Evolutionary conservation across 1,140 invertebrate genomes (phyloP), one percentile per base, ranked within the genome.

Genomic region (Triops cancriformis): DNA sequence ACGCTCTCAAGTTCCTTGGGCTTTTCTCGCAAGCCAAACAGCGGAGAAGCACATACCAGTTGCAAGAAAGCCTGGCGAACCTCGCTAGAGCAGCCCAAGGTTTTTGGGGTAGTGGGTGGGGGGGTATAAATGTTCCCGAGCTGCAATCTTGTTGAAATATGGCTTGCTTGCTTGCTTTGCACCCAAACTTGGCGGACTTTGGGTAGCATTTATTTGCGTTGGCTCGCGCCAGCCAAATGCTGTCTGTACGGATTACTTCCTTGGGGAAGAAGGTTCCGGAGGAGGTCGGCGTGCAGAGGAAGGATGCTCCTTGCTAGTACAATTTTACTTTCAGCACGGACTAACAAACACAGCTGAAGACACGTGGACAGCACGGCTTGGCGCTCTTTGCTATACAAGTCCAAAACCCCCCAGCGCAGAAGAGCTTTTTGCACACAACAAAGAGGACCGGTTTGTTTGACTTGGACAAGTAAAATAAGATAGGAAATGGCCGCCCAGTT

Each of bases 281-380:
- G 51, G 6, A 6, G 14, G 51, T 64, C 5, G 14, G 51, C n/a
- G 51, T 64, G 11, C 51, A 23, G 51, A 64, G 51, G 51, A 18
- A n/a, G 14, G 51, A 18, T 64, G 23, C 31, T 37, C 31, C 31
- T 37, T 37, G 31, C 31, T 37, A 0, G 51, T 64, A 64, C 51
- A 18, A 23, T 23, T 64, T 64, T 64, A 64, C 51, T 12, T 64
- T 64, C 51, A 64, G 51, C 51, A 64, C 51, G 51, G 51, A 64
- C 51, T 64, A 64, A 64, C 51, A 64, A 64, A 64, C 51, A 64
- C 51, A 64, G 51, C 51, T 64, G 51, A 64, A 64, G 51, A 23
- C 51, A 64, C 51, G 51, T 64, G 51, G 51, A 23, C 51, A 37
- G 7, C 51, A 64, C 51, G 51, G 10, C 51, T 64, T 37, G 2